Evolutionary conservation across 2,888 invertebrate species (phyloP).

Genomic region (Apeira syringaria): DNA sequence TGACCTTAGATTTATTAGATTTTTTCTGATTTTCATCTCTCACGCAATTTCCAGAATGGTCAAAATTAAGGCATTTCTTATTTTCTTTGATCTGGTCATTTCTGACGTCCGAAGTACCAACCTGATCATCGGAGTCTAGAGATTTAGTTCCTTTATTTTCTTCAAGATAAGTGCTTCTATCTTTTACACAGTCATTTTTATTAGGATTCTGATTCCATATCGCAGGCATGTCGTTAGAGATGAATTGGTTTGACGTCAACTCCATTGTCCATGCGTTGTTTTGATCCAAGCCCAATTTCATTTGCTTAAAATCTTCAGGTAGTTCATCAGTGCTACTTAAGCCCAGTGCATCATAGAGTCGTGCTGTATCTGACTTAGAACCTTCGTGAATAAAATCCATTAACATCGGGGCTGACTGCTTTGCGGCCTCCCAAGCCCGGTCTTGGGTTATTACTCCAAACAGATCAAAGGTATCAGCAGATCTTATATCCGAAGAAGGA

Average conservation of each 20-base stretch:
- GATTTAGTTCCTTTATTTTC: slow-evolving; percentile 50
- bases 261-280: slow-evolving; percentile 53
- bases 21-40: slow-evolving; percentile 68
- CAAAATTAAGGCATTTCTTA: slow-evolving; percentile 62
- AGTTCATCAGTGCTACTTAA: slow-evolving; percentile 59
- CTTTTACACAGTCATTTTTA: slow-evolving; percentile 50
- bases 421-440: slow-evolving; percentile 79
- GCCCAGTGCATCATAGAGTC: slow-evolving; percentile 73
- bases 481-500: slow-evolving; percentile 58
- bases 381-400: slow-evolving; percentile 77
- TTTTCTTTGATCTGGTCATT: slow-evolving; percentile 56
- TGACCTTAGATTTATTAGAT: slow-evolving; percentile 57
- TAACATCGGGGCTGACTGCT: slow-evolving; percentile 75
- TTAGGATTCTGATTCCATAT: slow-evolving; percentile 54
- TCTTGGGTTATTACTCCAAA: slow-evolving; percentile 70
- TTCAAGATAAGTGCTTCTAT: slow-evolving; percentile 44
- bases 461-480: slow-evolving; percentile 61
- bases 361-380: slow-evolving; percentile 74
- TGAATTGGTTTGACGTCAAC: slow-evolving; percentile 47
- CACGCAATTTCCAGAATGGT: slow-evolving; percentile 69
- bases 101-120: slow-evolving; percentile 47
- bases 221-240: slow-evolving; percentile 55
- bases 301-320: slow-evolving; percentile 60
- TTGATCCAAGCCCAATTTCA: slow-evolving; percentile 50
- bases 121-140: slow-evolving; percentile 47